These are phyloP conservation scores for Platycnemis pennipes DNA, from an alignment of 2,888 invertebrate genomes.

Conservation along the genomic window DNA sequence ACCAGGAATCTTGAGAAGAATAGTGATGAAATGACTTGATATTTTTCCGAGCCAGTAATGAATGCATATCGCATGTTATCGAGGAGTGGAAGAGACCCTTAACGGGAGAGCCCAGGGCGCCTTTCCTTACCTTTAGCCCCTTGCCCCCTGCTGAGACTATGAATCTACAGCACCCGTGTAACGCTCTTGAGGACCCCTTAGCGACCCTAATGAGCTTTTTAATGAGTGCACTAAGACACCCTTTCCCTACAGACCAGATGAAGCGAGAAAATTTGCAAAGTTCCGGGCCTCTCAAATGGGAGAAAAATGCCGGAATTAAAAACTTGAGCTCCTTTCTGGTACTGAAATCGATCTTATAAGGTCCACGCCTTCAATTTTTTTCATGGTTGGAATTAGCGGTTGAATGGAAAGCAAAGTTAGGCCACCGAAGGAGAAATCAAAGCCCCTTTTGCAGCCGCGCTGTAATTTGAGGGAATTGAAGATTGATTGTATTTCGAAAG, in stretches of 20 bases:
- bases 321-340: background rate
- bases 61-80: background rate
- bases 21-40: background rate
- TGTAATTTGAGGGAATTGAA: background rate
- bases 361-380: background rate
- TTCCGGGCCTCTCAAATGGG: background rate
- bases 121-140: background rate
- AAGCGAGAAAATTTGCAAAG: background rate
- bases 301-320: background rate
- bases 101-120: background rate
- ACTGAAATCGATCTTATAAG: background rate
- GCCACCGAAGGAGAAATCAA: background rate
- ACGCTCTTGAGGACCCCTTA: background rate
- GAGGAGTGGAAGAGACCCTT: background rate
- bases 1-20: background rate
- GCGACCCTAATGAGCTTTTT: constrained; percentile 22
- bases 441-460: background rate
- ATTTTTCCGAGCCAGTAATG: background rate
- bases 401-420: background rate
- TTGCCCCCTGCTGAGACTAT: background rate
- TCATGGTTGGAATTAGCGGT: background rate
- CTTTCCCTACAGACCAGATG: background rate
- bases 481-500: background rate
- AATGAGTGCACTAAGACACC: background rate
- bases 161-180: background rate